Base-by-base conservation (phyloP, 2,113 vertebrate species). In the Rana temporaria region DNA sequence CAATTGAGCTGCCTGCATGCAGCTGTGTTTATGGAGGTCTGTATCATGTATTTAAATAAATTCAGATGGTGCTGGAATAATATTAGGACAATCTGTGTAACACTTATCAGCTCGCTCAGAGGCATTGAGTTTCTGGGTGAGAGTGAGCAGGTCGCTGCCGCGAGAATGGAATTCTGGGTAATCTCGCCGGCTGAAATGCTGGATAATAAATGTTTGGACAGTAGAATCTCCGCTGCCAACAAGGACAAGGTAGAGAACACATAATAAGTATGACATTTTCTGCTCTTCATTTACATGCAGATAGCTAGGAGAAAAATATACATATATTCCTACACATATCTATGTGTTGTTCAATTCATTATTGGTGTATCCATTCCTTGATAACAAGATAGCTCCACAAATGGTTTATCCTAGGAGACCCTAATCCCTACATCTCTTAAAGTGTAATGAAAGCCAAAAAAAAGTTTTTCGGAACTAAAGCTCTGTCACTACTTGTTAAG, bases 41-140 rank as follows among this genome's bases (percentile, higher is more conserved):
- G 48, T 90, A 90, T 91, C 93, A 92, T 92, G 92, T 93, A 94
- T 94, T 92, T 94, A 94, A 94, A 94, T 94, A 94, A 92, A 94
- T 94, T 93, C 92, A 91, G 91, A 94, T 92, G 93, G 89, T 71
- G 90, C 90, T 91, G 59, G 90, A 92, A 91, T 94, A 93, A 94
- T 94, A 93, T 92, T 93, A 94, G 93, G 94, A 93, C 92, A 94
- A 92, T 93, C 92, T 91, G 87, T 90, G 85, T 91, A 93, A 91
- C 90, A 89, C 92, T 93, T 93, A 93, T 94, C 91, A 92, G 92
- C 92, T 94, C 91, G 93, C 88, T 89, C 84, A 86, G 88, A 92
- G 90, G 90, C 90, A 87, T 87, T 89, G 90, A 90, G 91, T 92
- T 88, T 90, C 77, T 89, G 20, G 11, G 63, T 42, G 63, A 70